Percentiles rank a stretch among this genome's conserved stretches.
phyloP scores from a whole-genome alignment of 2,797 vertebrate species.

The Tragopan temminckii region DNA sequence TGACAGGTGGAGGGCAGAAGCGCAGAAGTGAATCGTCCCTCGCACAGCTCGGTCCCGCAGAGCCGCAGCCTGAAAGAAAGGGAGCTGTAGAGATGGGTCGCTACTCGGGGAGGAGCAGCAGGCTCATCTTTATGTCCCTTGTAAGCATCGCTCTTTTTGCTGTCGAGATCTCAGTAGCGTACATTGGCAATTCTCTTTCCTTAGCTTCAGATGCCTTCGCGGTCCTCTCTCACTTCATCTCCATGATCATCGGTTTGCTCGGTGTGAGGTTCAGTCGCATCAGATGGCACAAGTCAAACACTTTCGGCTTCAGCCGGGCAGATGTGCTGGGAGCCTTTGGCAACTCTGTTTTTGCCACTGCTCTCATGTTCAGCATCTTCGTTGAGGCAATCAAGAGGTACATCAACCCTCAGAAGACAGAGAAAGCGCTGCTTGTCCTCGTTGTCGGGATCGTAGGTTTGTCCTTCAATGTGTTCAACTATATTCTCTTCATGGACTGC shows the following conservation, averaged over 20 bases:
- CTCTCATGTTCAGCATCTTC: conserved; percentile 83
- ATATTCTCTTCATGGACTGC: conserved; percentile 83
- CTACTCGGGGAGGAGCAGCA: conserved; percentile 78
- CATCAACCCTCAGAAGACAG: conserved; percentile 79
- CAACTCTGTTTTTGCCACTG: conserved; percentile 81
- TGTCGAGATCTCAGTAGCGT: conserved; percentile 68
- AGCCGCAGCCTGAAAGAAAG: neutral
- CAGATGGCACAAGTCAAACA: conserved; percentile 72
- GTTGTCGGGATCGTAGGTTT: conserved; percentile 75
- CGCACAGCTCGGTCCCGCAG: neutral
- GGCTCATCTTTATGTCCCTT: conserved; percentile 77
- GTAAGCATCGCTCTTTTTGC: conserved; percentile 72
- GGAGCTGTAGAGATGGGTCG: conserved; percentile 77
- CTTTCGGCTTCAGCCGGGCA: conserved; percentile 79
- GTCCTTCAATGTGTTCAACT: conserved; percentile 79
- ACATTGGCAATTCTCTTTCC: conserved; percentile 81
- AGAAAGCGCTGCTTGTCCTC: conserved; percentile 72
- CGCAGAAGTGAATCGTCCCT: neutral
- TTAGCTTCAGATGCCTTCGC: conserved; percentile 83
- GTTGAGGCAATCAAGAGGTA: conserved; percentile 82
- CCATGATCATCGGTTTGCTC: conserved; percentile 79
- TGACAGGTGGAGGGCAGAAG: conserved; percentile 55
- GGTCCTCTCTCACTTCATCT: conserved; percentile 81
- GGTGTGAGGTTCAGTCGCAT: conserved; percentile 69
- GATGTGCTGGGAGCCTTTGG: conserved; percentile 84